phyloP scores from a whole-genome alignment of 2,113 vertebrate species.

The Edolisoma coerulescens region DNA sequence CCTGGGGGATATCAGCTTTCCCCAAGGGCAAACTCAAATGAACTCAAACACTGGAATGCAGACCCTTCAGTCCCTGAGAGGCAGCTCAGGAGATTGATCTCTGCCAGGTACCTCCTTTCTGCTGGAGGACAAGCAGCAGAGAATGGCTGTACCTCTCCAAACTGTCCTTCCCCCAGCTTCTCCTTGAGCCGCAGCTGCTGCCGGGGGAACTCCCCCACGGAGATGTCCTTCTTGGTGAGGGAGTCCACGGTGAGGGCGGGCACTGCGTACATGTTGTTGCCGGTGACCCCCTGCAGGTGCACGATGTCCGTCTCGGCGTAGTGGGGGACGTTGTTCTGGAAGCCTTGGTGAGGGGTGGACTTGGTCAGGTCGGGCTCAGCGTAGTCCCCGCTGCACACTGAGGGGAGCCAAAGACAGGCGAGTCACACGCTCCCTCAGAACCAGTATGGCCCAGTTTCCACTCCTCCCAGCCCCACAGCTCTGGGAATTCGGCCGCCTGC shows the following conservation, averaged over 20 bases:
- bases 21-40: background rate
- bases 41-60: background rate
- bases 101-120: background rate
- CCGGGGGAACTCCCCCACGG: conserved; percentile 46
- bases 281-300: conserved; percentile 38
- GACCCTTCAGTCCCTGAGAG: background rate
- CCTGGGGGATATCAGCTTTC: background rate
- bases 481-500: background rate
- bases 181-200: conserved; percentile 61
- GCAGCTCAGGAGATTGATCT: background rate
- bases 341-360: conserved; percentile 64
- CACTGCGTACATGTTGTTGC: conserved; percentile 60
- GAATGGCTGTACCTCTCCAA: conserved; percentile 43
- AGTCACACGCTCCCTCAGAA: background rate
- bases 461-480: background rate
- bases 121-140: background rate
- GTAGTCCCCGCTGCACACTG: conserved; percentile 57
- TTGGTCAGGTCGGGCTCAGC: conserved; percentile 58
- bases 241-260: conserved; percentile 58
- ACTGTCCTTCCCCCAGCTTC: conserved; percentile 62
- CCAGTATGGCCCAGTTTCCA: rapidly evolving
- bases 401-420: background rate
- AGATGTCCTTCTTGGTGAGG: conserved; percentile 62
- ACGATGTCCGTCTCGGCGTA: conserved; percentile 35
- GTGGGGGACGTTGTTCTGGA: conserved; percentile 55